These are phyloP conservation scores for Callorhinus ursinus DNA, from an alignment of 2,113 vertebrate species.

Conservation along the genomic window DNA sequence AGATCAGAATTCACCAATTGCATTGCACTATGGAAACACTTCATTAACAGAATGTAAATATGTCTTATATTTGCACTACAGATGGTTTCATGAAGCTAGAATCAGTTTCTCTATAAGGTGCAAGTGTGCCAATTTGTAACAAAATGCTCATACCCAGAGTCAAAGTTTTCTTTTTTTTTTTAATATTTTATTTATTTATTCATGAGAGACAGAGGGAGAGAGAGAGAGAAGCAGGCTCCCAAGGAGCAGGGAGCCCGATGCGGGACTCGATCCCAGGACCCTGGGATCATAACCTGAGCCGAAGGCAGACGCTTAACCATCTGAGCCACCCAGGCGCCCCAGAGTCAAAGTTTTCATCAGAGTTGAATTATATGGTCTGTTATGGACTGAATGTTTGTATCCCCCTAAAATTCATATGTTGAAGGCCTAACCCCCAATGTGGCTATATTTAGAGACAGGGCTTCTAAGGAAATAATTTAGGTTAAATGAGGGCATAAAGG, in stretches of 20 bases:
- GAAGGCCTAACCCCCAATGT: not conserved
- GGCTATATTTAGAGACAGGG: not conserved
- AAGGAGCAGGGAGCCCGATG: no score
- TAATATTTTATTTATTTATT: no score
- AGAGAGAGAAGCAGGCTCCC: no score
- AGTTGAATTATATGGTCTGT: not conserved
- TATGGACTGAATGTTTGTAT: not conserved
- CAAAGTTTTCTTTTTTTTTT: not conserved
- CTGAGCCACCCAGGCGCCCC: no score
- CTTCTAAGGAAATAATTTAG: not conserved
- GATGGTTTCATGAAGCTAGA: not conserved
- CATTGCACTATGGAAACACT: not conserved
- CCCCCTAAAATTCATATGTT: not conserved
- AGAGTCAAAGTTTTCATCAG: not conserved
- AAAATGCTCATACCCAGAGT: not conserved
- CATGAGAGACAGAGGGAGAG: no score
- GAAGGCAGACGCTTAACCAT: no score
- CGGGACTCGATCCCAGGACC: no score
- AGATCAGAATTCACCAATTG: not conserved
- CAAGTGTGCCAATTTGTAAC: not conserved
- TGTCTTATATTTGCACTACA: conserved; percentile 2
- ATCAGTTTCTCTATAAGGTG: not conserved
- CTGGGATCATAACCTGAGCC: no score
- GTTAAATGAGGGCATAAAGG: not conserved
- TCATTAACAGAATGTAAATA: not conserved